Percentiles rank a stretch among this genome's conserved stretches.
These are phyloP conservation scores for Dendrophyllia cribrosa DNA, from an alignment of 64 coral and sea anemone species.

Conservation along the genomic window DNA sequence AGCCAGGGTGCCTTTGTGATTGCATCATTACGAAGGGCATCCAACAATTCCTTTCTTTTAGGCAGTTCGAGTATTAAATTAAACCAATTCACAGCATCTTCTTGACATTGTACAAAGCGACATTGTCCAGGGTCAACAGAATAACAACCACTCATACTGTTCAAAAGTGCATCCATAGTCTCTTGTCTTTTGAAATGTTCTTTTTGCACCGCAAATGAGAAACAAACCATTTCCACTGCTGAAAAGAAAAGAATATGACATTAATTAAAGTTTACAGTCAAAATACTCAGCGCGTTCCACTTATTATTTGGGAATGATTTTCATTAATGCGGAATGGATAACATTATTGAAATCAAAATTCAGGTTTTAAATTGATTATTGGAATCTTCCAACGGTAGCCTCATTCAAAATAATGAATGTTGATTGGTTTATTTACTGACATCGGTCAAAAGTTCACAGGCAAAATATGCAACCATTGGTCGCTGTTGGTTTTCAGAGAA, in stretches of 20 bases:
- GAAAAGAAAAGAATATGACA: background rate
- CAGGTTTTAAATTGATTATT: too few relatives aligned
- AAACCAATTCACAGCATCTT: background rate
- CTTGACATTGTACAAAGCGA: background rate
- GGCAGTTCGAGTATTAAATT: background rate
- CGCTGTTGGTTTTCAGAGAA: too few relatives aligned
- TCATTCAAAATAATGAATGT: too few relatives aligned
- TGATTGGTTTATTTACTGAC: too few relatives aligned
- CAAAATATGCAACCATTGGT: too few relatives aligned
- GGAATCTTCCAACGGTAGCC: too few relatives aligned
- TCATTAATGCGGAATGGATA: too few relatives aligned
- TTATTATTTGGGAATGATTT: too few relatives aligned
- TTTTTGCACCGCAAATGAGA: background rate
- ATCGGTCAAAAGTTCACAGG: too few relatives aligned
- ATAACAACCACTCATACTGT: background rate
- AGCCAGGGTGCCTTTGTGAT: background rate
- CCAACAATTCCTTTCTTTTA: background rate
- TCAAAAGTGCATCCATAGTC: background rate
- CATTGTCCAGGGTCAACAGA: background rate
- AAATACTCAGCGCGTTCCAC: too few relatives aligned
- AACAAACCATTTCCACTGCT: slow-evolving; percentile 5
- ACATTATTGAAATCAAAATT: too few relatives aligned
- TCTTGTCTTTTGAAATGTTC: background rate
- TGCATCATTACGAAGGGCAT: background rate
- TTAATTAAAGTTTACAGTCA: too few relatives aligned